These are phyloP conservation scores for Acridotheres tristis DNA, from an alignment of 2,797 vertebrate genomes.

Conservation along the genomic window DNA sequence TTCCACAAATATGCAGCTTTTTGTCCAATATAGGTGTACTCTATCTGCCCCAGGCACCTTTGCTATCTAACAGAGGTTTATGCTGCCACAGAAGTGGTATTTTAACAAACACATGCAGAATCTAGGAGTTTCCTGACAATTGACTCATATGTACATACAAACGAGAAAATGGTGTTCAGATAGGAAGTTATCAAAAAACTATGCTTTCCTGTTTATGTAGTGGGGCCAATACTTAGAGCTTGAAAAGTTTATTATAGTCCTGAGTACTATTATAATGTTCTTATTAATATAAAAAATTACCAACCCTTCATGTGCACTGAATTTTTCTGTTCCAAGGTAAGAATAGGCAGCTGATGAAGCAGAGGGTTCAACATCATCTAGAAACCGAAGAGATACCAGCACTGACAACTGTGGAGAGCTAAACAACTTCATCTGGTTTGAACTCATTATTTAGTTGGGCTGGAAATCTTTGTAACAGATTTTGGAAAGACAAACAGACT, in stretches of 20 bases:
- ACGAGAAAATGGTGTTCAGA: conserved; percentile 17
- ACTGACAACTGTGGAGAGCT: neutral
- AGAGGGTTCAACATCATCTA: neutral
- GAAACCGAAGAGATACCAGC: neutral
- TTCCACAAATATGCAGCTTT: neutral
- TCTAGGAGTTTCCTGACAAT: conserved; percentile 36
- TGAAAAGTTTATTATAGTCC: neutral
- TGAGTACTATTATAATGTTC: neutral
- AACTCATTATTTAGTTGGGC: neutral
- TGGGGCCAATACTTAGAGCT: neutral
- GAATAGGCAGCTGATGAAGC: neutral
- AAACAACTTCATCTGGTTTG: neutral
- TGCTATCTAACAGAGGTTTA: conserved; percentile 1
- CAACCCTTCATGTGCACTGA: neutral
- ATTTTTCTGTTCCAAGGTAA: neutral
- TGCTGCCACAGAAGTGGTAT: neutral
- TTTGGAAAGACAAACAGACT: neutral
- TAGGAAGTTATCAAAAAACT: conserved; percentile 57
- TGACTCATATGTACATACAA: neutral
- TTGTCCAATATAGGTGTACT: neutral
- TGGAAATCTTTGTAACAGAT: neutral
- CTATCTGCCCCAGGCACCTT: neutral
- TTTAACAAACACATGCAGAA: neutral
- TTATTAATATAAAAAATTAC: neutral
- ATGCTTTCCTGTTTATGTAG: conserved; percentile 72